A percentile compares a stretch with the other conserved stretches of the same genome.
Evolutionary conservation across 2,113 vertebrate genomes (phyloP).

Genomic region (Elanoides forficatus): DNA sequence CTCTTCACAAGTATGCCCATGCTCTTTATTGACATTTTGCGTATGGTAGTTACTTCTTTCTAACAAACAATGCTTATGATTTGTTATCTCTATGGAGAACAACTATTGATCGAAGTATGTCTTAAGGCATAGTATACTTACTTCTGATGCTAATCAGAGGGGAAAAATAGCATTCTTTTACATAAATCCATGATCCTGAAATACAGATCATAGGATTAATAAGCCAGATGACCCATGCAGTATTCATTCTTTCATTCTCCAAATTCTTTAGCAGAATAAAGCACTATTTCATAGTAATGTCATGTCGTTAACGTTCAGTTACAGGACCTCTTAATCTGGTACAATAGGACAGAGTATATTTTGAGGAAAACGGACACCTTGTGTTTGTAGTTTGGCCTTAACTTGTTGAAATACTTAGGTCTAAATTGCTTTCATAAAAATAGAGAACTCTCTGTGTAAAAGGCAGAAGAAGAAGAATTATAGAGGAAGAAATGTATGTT

Average conservation of each 20-base stretch:
- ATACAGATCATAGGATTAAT: neutral
- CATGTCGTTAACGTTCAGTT: neutral
- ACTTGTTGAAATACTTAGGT: neutral
- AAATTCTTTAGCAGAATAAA: neutral
- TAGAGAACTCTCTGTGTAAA: neutral
- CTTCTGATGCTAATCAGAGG: neutral
- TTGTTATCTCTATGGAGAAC: neutral
- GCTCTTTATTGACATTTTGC: neutral
- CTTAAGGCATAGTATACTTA: neutral
- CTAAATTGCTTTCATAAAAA: neutral
- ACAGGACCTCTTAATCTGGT: neutral
- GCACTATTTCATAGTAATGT: neutral
- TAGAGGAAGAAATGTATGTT: neutral
- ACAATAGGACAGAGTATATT: neutral
- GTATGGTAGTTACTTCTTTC: neutral
- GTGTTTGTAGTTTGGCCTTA: neutral
- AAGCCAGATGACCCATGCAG: neutral
- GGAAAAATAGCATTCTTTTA: neutral
- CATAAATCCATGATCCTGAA: neutral
- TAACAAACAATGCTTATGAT: neutral
- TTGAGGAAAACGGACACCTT: neutral
- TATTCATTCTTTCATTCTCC: neutral
- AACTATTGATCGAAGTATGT: neutral
- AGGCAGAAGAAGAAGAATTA: neutral
- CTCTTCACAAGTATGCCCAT: neutral